Conservation (phyloP, 1,140 invertebrate genomes). For the Conopomorpha cramerella region DNA sequence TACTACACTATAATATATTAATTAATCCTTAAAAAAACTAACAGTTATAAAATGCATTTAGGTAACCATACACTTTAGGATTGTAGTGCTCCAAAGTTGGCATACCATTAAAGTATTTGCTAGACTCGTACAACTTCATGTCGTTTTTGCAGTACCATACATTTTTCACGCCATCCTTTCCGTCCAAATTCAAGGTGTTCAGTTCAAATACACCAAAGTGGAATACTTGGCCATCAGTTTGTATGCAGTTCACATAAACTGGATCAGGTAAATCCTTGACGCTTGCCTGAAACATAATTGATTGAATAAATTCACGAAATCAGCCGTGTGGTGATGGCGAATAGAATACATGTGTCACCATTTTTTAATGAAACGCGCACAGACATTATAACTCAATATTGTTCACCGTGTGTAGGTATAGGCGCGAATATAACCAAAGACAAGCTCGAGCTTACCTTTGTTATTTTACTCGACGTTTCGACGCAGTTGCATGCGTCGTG, state of each 20-base stretch:
- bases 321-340: too few species aligned
- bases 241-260: constrained; percentile 79
- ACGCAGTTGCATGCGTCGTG: too few species aligned
- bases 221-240: constrained; percentile 74
- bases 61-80: constrained; percentile 73
- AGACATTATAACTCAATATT: too few species aligned
- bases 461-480: too few species aligned
- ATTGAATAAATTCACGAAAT: constrained; percentile 3
- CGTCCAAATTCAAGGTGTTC: constrained; percentile 77
- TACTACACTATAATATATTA: too few species aligned
- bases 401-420: too few species aligned
- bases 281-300: constrained; percentile 59
- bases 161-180: constrained; percentile 70
- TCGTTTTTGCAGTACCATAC: constrained; percentile 74
- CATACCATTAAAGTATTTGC: constrained; percentile 65
- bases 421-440: too few species aligned
- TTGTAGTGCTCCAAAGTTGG: constrained; percentile 76
- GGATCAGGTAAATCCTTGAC: constrained; percentile 73
- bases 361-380: too few species aligned
- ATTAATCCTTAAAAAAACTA: constrained; percentile 13
- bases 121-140: constrained; percentile 70
- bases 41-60: constrained; percentile 76
- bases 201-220: constrained; percentile 84
- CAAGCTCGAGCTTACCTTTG: too few species aligned
- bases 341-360: too few species aligned